A percentile compares a stretch with the other conserved stretches of the same genome.
phyloP scores from a whole-genome alignment of 2,113 vertebrate genomes.

The Zosterops japonicus region DNA sequence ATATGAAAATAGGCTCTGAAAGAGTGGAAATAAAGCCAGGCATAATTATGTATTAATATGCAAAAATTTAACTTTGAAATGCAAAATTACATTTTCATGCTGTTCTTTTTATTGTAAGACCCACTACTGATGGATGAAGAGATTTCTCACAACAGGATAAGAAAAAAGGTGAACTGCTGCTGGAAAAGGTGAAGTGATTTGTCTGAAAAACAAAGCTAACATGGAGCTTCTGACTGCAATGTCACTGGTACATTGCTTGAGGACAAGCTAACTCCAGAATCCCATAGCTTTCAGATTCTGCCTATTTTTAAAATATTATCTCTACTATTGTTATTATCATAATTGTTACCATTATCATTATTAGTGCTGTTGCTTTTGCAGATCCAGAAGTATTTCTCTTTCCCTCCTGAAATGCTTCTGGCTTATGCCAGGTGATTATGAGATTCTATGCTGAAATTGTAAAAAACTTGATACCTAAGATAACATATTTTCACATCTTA shows the following conservation, averaged over 20 bases:
- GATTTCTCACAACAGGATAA: neutral
- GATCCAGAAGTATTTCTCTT: neutral
- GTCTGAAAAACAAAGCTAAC: neutral
- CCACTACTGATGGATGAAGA: neutral
- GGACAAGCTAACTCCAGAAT: neutral
- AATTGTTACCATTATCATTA: neutral
- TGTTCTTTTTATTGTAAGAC: neutral
- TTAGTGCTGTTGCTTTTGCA: neutral
- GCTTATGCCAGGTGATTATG: neutral
- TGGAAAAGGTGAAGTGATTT: neutral
- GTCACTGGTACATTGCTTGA: neutral
- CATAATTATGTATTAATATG: neutral
- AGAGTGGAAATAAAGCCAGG: neutral
- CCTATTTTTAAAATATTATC: neutral
- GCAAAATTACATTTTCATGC: neutral
- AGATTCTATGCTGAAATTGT: rapidly evolving
- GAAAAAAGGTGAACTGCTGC: neutral
- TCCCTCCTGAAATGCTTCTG: neutral
- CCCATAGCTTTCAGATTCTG: neutral
- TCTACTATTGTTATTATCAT: neutral
- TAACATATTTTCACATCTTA: neutral
- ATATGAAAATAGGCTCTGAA: constrained; percentile 71
- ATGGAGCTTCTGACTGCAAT: neutral
- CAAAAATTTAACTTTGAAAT: neutral
- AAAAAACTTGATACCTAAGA: neutral